A percentile compares a stretch with the other conserved stretches of the same genome.
phyloP scores from a whole-genome alignment of 2,888 invertebrate species.

The Disparrhopalites patrizii region DNA sequence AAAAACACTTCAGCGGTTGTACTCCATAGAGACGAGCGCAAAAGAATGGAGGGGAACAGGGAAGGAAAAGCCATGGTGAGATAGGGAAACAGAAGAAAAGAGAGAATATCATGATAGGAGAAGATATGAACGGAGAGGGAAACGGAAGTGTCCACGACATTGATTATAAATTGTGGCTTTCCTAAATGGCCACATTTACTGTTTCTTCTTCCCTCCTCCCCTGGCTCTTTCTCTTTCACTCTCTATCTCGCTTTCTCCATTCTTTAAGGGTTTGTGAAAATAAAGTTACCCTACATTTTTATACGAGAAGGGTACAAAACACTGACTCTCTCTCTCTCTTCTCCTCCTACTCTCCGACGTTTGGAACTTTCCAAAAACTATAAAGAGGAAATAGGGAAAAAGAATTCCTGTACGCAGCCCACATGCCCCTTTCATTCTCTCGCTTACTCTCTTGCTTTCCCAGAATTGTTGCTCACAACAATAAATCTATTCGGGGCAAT shows the following conservation, averaged over 20 bases:
- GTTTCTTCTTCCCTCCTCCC: slow-evolving; percentile 41
- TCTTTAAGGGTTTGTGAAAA: too few species aligned
- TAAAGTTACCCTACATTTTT: too few species aligned
- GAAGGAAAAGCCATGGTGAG: neutral
- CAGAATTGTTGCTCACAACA: too few species aligned
- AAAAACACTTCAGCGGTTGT: neutral
- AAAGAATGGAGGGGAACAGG: neutral
- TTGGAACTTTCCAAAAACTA: too few species aligned
- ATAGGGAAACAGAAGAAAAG: neutral
- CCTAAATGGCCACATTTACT: slow-evolving; percentile 48
- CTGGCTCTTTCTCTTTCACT: slow-evolving; percentile 22
- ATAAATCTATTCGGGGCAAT: too few species aligned
- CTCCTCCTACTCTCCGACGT: too few species aligned
- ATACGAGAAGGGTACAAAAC: too few species aligned
- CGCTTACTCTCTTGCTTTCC: too few species aligned
- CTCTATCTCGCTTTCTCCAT: neutral
- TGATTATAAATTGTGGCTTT: slow-evolving; percentile 49
- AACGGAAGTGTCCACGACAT: slow-evolving; percentile 45
- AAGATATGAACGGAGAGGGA: slow-evolving; percentile 17
- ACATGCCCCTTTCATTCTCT: too few species aligned
- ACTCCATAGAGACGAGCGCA: neutral
- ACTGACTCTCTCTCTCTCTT: too few species aligned
- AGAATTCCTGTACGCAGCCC: too few species aligned
- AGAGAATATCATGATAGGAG: neutral
- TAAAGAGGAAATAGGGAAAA: too few species aligned